Evolutionary conservation across 2,797 vertebrate species (phyloP), one percentile per base, ranked within the genome.

Genomic region (Galaxias olidus): DNA sequence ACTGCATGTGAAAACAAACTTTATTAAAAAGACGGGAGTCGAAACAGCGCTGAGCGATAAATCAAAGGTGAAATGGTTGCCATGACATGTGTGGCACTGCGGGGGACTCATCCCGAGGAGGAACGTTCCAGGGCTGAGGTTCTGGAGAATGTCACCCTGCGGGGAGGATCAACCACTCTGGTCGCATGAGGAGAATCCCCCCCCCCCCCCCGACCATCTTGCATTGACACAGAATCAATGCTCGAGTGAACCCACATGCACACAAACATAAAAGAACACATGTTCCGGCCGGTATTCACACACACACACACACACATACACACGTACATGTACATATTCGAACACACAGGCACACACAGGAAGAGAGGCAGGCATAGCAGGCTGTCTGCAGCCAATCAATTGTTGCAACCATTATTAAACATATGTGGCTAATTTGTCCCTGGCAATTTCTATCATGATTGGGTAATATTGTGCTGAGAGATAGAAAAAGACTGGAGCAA

Each of bases 401-500:
- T 85, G 76, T 69, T 78, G 71, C 71, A 81, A 78, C 73, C 79
- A 75, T 85, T 84, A 86, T 83, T 84, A 79, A 84, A 78, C 87
- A 87, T 78, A 66, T 88, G 87, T 63, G 80, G 83, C 77, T 85
- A 82, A 85, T 89, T 87, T 86, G 83, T 90, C 81, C 79, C 68
- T 69, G 56, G 72, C 76, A 82, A 86, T 88, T 83, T 80, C 73
- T 71, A 83, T 84, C 79, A 79, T 58, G 77, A 81, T 68, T 41
- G 65, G 77, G 61, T 82, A 81, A 86, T 74, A 73, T 77, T 82
- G 77, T 75, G n/a, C 78, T 84, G 59, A 73, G 75, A 82, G 76
- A 82, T 69, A 76, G 69, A 85, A 84, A 71, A 83, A 85, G 82
- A 75, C 66, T 1, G 13, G 70, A 59, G 53, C 17, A 54, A 75